A percentile compares a stretch with the other conserved stretches of the same genome.
These are phyloP conservation scores for Microcebus murinus DNA, from an alignment of 2,113 vertebrate species.

Conservation along the genomic window DNA sequence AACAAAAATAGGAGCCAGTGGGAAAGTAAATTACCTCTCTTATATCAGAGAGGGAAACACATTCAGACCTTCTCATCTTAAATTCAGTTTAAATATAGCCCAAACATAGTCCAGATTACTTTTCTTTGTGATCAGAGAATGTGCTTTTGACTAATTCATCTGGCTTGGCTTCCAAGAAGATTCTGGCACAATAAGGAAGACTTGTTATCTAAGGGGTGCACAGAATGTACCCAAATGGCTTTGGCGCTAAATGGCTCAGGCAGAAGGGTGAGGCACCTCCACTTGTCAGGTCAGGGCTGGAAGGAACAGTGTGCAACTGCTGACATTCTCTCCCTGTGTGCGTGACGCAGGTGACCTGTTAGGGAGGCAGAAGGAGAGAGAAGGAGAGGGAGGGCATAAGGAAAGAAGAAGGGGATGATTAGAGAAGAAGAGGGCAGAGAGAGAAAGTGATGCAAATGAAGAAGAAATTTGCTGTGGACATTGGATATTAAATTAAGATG, in stretches of 20 bases:
- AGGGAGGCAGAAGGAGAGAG: too few relatives aligned
- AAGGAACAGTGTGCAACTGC: background rate
- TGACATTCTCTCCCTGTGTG: background rate
- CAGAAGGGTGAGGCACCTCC: constrained; percentile 6
- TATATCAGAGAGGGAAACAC: background rate
- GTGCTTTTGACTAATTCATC: constrained; percentile 51
- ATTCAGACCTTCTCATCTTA: constrained; percentile 19
- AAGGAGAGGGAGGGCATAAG: background rate
- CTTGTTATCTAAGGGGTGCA: background rate
- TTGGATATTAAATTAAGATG: background rate
- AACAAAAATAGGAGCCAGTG: constrained; percentile 49
- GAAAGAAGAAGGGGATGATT: background rate
- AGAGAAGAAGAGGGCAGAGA: background rate
- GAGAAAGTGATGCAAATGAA: background rate
- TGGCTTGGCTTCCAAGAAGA: constrained; percentile 49
- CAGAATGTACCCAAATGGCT: constrained; percentile 6
- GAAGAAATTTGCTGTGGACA: background rate
- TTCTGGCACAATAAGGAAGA: background rate
- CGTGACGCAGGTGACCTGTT: background rate
- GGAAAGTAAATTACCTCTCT: constrained; percentile 21
- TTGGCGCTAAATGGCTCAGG: constrained; percentile 14
- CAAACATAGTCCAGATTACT: constrained; percentile 3
- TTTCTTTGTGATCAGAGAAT: constrained; percentile 49
- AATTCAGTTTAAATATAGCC: constrained; percentile 64
- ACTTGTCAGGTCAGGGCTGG: background rate